These are phyloP conservation scores for Drosophila sucinea DNA, from an alignment of 1,140 invertebrate genomes.

Conservation along the genomic window DNA sequence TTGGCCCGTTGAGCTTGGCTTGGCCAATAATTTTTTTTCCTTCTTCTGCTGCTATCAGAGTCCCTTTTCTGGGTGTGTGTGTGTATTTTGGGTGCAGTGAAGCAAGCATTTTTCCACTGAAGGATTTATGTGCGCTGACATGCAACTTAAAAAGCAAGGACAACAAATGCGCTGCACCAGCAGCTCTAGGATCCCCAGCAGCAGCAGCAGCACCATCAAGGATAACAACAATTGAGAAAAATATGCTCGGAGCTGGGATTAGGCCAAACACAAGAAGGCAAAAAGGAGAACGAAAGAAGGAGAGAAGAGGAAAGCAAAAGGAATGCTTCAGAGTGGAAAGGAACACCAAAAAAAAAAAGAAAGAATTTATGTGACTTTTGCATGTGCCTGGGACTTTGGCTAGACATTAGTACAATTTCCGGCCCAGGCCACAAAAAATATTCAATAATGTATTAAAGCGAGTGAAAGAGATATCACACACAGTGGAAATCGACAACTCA, in stretches of 20 bases:
- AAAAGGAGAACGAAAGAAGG: slow-evolving; percentile 12
- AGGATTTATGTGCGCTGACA: slow-evolving; percentile 80
- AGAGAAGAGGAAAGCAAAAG: not conserved
- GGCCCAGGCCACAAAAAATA: slow-evolving; percentile 70
- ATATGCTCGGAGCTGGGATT: slow-evolving; percentile 74
- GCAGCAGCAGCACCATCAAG: not conserved
- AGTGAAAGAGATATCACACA: slow-evolving; percentile 36
- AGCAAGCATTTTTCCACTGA: slow-evolving; percentile 71
- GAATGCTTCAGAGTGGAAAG: slow-evolving; percentile 29
- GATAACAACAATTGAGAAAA: slow-evolving; percentile 73
- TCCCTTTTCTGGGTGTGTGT: slow-evolving; percentile 10
- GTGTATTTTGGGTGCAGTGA: slow-evolving; percentile 65
- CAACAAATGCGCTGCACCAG: slow-evolving; percentile 56
- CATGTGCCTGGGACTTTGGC: slow-evolving; percentile 56
- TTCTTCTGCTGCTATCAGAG: slow-evolving; percentile 37
- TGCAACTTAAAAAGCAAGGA: slow-evolving; percentile 78
- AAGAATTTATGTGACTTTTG: slow-evolving; percentile 77
- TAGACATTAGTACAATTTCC: slow-evolving; percentile 78
- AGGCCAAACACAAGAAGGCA: slow-evolving; percentile 39
- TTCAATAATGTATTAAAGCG: slow-evolving; percentile 76
- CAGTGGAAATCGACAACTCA: slow-evolving; percentile 63
- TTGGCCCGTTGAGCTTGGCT: slow-evolving; percentile 64
- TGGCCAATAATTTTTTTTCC: slow-evolving; percentile 66
- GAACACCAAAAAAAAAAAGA: slow-evolving; percentile 23
- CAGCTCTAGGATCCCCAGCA: not conserved